Percentiles rank a stretch among this genome's conserved stretches.
phyloP scores from a whole-genome alignment of 2,888 invertebrate genomes.

The Ormyrus pomaceus region DNA sequence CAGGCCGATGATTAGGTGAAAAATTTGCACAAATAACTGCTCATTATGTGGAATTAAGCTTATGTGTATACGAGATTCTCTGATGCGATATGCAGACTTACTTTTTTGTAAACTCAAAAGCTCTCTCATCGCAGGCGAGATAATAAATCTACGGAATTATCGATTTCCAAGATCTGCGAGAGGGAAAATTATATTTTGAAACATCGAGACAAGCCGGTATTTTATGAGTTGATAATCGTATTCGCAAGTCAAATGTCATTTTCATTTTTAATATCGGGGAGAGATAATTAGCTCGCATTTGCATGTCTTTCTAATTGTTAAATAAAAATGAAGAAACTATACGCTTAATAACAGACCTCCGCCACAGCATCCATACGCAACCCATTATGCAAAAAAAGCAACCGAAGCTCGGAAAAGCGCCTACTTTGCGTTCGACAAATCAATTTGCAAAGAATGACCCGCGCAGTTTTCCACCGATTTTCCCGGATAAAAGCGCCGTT shows the following conservation, averaged over 20 bases:
- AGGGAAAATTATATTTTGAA: neutral
- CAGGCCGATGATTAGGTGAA: too few relatives aligned
- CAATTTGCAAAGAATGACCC: neutral
- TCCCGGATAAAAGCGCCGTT: too few relatives aligned
- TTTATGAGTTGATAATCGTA: constrained; percentile 9
- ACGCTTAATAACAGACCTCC: constrained; percentile 4
- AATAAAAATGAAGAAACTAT: constrained; percentile 20
- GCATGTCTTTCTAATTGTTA: neutral
- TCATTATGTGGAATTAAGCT: too few relatives aligned
- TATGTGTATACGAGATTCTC: too few relatives aligned
- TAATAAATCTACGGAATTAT: too few relatives aligned
- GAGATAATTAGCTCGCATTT: neutral
- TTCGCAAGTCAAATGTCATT: constrained; percentile 15
- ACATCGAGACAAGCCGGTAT: neutral
- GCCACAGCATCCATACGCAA: neutral
- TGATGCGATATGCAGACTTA: too few relatives aligned
- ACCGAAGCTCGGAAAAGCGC: neutral
- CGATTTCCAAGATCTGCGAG: too few relatives aligned
- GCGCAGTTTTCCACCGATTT: too few relatives aligned
- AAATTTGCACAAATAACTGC: too few relatives aligned
- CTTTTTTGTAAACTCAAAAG: too few relatives aligned
- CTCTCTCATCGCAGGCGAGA: too few relatives aligned
- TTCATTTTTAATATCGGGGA: constrained; percentile 7
- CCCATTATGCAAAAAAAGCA: neutral
- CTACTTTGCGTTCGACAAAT: neutral